Base-by-base conservation (phyloP, 2,113 vertebrate species). In the Pachyramphus minor region DNA sequence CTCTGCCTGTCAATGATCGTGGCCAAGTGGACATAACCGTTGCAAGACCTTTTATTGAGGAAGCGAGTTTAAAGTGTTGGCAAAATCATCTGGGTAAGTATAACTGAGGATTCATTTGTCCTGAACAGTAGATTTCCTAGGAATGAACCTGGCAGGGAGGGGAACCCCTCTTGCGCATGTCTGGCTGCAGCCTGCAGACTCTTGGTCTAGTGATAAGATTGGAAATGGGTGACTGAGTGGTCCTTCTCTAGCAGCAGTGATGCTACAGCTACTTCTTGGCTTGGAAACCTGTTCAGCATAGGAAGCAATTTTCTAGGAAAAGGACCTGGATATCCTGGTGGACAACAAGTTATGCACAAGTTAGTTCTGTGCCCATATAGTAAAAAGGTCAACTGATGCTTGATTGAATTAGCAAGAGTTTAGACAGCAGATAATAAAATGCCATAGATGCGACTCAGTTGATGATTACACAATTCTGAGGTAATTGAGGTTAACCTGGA, bases 41-140 rank as follows among this genome's bases (percentile, higher is more conserved):
- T 1, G 99, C 99, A 17, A 98, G 99, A 23, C 98, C 99, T 0
- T 98, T 98, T 20, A 98, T 99, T 78, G 99, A 99, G 94, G 99
- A 99, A 94, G 99, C 98, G 0, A 98, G 99, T 41, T 97, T 99
- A 83, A 99, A 99, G 96, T 99, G 98, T 96, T 99, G 99, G 99
- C 99, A 99, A 95, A 99, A 98, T 97, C 99, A 99, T 90, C 97
- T 99, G 74, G 98, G 99, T 99, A 88, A 98, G 98, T 56, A 5
- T 52, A 67, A 52, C 52, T 72, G 50, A 80, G 45, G 30, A 52
- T 69, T 64, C 60, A 5, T 30, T 35, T 93, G 27, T 83, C 35
- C 47, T 45, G 49, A 42, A 47, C 9, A 30, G 8, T 62, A 21
- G 13, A 31, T 91, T 73, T 91, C 37, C 19, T 55, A 64, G 12